Evolutionary conservation across 2,888 invertebrate genomes (phyloP).

Genomic region (Cataglyphis cursor): DNA sequence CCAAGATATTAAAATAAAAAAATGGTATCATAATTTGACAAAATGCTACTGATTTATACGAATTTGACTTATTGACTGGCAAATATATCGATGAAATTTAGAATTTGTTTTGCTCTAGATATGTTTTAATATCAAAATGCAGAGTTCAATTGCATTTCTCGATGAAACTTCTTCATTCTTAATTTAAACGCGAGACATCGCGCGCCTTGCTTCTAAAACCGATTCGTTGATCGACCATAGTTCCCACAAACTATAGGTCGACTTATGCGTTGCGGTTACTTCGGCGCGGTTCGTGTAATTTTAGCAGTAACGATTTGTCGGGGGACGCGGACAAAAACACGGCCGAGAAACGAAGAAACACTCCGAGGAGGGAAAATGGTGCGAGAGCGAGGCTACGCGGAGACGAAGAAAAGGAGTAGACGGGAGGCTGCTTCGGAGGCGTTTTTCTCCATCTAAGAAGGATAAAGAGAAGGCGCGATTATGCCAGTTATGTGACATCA

Average conservation of each 20-base stretch:
- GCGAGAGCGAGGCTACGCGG: not conserved
- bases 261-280: constrained; percentile 44
- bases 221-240: constrained; percentile 44
- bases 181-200: not conserved
- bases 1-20: not conserved
- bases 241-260: constrained; percentile 19
- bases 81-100: not conserved
- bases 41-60: not conserved
- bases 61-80: not conserved
- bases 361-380: constrained; percentile 26
- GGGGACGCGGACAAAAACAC: constrained; percentile 38
- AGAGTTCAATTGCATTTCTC: not conserved
- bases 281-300: constrained; percentile 60
- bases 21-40: not conserved
- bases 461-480: constrained; percentile 5
- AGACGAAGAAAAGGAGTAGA: constrained; percentile 23
- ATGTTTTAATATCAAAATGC: not conserved
- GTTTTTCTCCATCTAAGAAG: constrained; percentile 12
- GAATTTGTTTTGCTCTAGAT: not conserved
- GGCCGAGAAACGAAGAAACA: constrained; percentile 47
- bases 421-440: not conserved
- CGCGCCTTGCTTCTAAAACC: constrained; percentile 25
- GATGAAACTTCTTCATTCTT: not conserved
- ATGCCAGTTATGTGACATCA: constrained; percentile 43
- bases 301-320: constrained; percentile 63